These are phyloP conservation scores for Danio tinwini DNA, from an alignment of 2,797 vertebrate species.

Conservation along the genomic window DNA sequence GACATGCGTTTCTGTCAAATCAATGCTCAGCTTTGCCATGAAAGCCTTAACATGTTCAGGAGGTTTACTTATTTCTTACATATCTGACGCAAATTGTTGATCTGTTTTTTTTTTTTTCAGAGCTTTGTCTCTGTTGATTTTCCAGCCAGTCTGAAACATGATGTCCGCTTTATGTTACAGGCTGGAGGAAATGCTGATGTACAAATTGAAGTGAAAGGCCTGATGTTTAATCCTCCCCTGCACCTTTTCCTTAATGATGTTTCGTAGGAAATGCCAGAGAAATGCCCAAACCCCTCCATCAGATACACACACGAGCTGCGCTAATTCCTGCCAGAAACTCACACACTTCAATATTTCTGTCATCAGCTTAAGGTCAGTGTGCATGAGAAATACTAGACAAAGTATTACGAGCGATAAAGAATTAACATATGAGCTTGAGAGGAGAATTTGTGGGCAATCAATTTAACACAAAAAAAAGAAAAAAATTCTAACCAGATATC, in stretches of 20 bases:
- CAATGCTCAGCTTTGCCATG: constrained; percentile 70
- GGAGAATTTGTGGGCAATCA: background rate
- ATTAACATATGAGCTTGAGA: constrained; percentile 11
- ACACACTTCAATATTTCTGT: constrained; percentile 73
- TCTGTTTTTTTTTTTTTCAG: constrained; percentile 72
- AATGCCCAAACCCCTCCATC: constrained; percentile 69
- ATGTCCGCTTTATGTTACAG: constrained; percentile 62
- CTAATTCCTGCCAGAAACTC: constrained; percentile 77
- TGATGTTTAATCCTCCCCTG: constrained; percentile 80
- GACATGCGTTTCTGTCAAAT: constrained; percentile 59
- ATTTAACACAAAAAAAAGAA: too few relatives aligned
- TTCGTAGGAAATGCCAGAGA: constrained; percentile 61
- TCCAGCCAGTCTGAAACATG: constrained; percentile 74
- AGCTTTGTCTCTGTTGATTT: constrained; percentile 84
- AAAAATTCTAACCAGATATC: background rate
- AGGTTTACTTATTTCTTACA: constrained; percentile 78
- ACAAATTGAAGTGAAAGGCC: constrained; percentile 85
- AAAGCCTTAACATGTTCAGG: constrained; percentile 75
- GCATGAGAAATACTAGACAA: background rate
- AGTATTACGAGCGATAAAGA: background rate
- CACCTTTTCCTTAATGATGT: constrained; percentile 77
- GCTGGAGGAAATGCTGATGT: constrained; percentile 79
- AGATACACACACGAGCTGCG: constrained; percentile 18
- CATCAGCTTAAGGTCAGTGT: constrained; percentile 64
- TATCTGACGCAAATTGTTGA: constrained; percentile 79